These are phyloP conservation scores for Nematostella vectensis DNA, from an alignment of 92 coral and sea anemone genomes.

Conservation along the genomic window DNA sequence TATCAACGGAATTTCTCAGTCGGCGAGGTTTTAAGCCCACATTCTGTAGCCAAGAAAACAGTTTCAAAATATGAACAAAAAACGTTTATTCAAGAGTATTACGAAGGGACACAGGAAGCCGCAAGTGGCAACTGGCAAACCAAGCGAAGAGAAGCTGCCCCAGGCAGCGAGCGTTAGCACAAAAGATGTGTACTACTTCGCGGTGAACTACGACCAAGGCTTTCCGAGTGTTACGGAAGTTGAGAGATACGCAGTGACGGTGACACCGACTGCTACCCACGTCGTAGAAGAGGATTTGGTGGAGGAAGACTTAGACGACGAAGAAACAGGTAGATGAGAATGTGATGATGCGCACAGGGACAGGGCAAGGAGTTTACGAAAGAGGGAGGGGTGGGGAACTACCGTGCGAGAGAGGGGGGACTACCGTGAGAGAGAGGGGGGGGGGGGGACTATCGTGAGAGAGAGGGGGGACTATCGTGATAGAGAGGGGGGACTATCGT, in stretches of 20 bases:
- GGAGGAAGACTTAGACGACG: not conserved
- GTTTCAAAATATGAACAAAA: not conserved
- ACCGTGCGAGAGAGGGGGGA: too few relatives aligned
- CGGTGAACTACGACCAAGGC: constrained; percentile 15
- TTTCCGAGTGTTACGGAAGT: not conserved
- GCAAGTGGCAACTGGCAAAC: not conserved
- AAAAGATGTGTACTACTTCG: constrained; percentile 22
- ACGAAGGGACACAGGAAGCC: not conserved
- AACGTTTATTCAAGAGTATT: not conserved
- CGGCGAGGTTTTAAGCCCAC: too few relatives aligned
- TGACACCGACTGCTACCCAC: not conserved
- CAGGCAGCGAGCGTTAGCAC: not conserved
- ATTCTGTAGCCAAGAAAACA: not conserved
- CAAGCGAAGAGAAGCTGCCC: not conserved
- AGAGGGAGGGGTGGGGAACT: too few relatives aligned
- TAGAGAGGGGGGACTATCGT: too few relatives aligned
- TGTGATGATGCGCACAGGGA: too few relatives aligned
- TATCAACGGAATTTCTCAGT: too few relatives aligned
- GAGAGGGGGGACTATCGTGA: too few relatives aligned
- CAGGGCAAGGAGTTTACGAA: too few relatives aligned
- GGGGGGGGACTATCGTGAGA: too few relatives aligned
- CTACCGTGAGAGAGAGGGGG: too few relatives aligned
- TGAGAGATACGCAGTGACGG: not conserved
- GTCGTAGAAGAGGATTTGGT: not conserved
- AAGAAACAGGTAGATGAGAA: not conserved